These are phyloP conservation scores for Sycobia sp. DNA, from an alignment of 1,140 invertebrate species.

Conservation along the genomic window DNA sequence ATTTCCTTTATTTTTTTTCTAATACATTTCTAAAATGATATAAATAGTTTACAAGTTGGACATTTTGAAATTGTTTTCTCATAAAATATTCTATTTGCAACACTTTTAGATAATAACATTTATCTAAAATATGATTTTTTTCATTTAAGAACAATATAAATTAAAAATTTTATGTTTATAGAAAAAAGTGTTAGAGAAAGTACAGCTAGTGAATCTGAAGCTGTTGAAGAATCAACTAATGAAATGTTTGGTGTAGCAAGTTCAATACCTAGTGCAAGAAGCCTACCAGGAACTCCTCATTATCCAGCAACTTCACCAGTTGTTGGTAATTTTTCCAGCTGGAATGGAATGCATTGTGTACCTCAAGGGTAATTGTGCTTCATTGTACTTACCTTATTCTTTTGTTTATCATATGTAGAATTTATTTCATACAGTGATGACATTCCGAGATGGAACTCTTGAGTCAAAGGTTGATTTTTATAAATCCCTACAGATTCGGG, in stretches of 20 bases:
- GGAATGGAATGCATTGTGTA: conserved; percentile 52
- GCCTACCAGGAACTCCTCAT: conserved; percentile 55
- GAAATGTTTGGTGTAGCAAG: conserved; percentile 57
- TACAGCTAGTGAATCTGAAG: conserved; percentile 54
- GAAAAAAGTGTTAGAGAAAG: conserved; percentile 45
- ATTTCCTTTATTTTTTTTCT: conserved; percentile 28
- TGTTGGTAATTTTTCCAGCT: conserved; percentile 49
- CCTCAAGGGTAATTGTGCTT: conserved; percentile 51
- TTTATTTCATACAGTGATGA: conserved; percentile 40
- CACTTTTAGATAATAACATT: too few relatives aligned
- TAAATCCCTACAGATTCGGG: conserved; percentile 54
- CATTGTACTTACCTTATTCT: conserved; percentile 1
- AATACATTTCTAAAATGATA: too few relatives aligned
- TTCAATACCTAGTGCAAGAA: conserved; percentile 51
- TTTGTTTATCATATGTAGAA: not conserved
- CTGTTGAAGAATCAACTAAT: conserved; percentile 47
- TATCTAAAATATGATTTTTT: too few relatives aligned
- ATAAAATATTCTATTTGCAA: too few relatives aligned
- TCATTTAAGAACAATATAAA: too few relatives aligned
- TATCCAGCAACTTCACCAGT: conserved; percentile 56
- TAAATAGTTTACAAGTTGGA: too few relatives aligned
- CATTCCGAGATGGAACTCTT: conserved; percentile 55
- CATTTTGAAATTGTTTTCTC: too few relatives aligned
- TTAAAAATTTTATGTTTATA: conserved; percentile 36
- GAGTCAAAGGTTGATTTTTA: conserved; percentile 54